A percentile compares a stretch with the other conserved stretches of the same genome.
Conservation (phyloP, 1,140 invertebrate species). For the Panagrolaimus sp. region DNA sequence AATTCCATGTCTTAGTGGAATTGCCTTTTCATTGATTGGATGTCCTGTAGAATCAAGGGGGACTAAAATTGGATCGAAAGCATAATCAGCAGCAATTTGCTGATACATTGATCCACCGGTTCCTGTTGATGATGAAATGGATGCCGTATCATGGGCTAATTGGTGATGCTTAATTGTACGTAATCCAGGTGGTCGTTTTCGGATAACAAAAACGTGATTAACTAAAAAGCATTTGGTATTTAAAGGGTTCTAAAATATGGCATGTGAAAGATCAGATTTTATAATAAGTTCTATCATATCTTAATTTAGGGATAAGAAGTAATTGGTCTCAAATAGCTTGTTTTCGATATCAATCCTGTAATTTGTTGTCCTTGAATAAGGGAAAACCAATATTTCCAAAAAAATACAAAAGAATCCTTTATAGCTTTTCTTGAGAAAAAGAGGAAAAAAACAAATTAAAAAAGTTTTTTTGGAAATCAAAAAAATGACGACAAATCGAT, state of each 20-base stretch:
- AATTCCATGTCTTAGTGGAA: slow-evolving; percentile 25
- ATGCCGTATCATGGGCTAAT: slow-evolving; percentile 6
- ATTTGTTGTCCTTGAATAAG: no score
- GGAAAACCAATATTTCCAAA: no score
- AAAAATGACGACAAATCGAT: neutral
- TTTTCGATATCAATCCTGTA: no score
- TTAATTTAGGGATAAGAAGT: no score
- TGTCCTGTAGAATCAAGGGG: neutral
- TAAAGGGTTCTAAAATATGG: no score
- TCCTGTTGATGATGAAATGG: neutral
- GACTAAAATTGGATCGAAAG: neutral
- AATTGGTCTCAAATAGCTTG: no score
- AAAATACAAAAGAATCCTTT: no score
- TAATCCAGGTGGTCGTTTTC: neutral
- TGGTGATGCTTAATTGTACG: neutral
- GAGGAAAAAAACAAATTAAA: neutral
- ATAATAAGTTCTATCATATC: no score
- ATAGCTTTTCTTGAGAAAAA: neutral
- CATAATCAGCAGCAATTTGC: slow-evolving; percentile 6
- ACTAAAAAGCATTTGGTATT: neutral
- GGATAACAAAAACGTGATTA: neutral
- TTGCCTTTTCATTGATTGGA: slow-evolving; percentile 17
- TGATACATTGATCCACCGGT: neutral
- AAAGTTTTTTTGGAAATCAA: neutral
- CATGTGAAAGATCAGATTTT: no score